Base-by-base conservation (phyloP, 2,113 vertebrate genomes). In the Cryptoleucopteryx plumbea region DNA sequence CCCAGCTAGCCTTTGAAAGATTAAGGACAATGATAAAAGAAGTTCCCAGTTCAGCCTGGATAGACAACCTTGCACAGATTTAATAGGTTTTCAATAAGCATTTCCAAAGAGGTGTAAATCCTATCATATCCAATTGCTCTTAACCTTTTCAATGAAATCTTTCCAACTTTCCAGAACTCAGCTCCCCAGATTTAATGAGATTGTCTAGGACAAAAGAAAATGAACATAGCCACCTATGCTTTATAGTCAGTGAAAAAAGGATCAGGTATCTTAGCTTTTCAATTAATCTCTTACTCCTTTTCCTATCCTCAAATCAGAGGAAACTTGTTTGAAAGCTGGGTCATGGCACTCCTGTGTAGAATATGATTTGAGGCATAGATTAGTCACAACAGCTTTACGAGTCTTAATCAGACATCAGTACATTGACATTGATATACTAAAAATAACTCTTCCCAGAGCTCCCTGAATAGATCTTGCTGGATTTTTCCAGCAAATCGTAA, bases 131-230 rank as follows among this genome's bases (percentile, higher is more conserved):
- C 12, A 59, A 83, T 93, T 93, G 52, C 66, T 95, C 56, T 95
- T 94, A 96, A 94, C 16, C 12, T 96, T 94, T 95, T 90, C 31
- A 89, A 38, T 83, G 43, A 96, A 97, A 90, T 50, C 9, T 75
- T 78, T 93, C 56, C 48, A 84, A 86, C 26, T 94, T 96, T 89
- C 23, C 68, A 84, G 40, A 82, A 61, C 36, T 48, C 59, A 38
- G n/a, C 20, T 82, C 6, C 3, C 14, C 27, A 85, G 38, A 26
- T 34, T 85, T 82, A 89, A 92, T 91, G 65, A 91, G 65, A 47
- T 80, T 94, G 26, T 61, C 52, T 80, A 34, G 59, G 84, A 90
- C 34, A 95, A 82, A 73, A 78, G 71, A 73, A 86, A 92, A 94
- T 48, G 27, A 92, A 59, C 29, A 63, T 16, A 66, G 38, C 8